Conservation (phyloP, 2,888 invertebrate genomes). For the Habroteleia sp. region DNA sequence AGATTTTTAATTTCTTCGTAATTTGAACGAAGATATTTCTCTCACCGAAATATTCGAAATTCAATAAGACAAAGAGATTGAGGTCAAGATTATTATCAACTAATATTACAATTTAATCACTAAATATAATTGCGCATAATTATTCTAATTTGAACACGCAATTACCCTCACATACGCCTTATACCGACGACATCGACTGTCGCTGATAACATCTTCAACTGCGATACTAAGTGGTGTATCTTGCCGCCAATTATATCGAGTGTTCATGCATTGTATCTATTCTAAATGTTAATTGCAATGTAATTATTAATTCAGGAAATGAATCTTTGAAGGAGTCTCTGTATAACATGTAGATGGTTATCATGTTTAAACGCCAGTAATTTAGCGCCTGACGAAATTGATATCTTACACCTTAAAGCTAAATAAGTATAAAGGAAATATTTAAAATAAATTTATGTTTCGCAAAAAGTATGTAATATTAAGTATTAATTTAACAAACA, state of each 20-base stretch:
- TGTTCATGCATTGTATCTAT: constrained; percentile 38
- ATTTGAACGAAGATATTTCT: not conserved
- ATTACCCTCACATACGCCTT: constrained; percentile 48
- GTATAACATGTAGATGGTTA: constrained; percentile 31
- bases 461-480: no score
- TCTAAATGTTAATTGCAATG: constrained; percentile 50
- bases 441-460: no score
- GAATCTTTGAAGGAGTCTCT: constrained; percentile 55
- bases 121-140: constrained; percentile 43
- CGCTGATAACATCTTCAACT: constrained; percentile 57
- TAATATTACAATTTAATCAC: constrained; percentile 34
- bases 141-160: constrained; percentile 50
- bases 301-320: constrained; percentile 56
- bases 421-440: no score
- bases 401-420: constrained; percentile 37
- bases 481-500: no score
- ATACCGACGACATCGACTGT: constrained; percentile 55
- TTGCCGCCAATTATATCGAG: constrained; percentile 56
- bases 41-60: constrained; percentile 21
- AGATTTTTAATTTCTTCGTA: not conserved
- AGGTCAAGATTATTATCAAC: not conserved
- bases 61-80: constrained; percentile 1
- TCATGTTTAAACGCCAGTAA: constrained; percentile 35
- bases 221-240: constrained; percentile 55
- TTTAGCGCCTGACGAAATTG: constrained; percentile 30